Conservation (phyloP, 1,140 invertebrate genomes). For the Pteromalus puparum region DNA sequence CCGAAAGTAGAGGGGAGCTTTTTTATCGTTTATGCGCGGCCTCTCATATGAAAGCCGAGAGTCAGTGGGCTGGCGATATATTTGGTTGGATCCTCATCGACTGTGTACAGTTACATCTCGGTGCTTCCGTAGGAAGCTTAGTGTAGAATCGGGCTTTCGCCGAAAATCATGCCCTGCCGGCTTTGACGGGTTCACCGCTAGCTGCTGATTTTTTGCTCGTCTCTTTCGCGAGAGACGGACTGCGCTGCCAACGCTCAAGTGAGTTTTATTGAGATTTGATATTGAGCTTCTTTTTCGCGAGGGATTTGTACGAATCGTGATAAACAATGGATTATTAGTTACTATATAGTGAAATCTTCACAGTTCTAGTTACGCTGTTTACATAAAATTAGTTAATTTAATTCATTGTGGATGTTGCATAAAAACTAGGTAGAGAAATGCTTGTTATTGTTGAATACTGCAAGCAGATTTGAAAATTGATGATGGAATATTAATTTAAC, state of each 20-base stretch:
- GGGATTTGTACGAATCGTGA: no score
- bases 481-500: no score
- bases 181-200: not conserved
- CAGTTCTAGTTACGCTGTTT: not conserved
- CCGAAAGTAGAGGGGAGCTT: constrained; percentile 42
- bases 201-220: not conserved
- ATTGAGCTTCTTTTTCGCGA: not conserved
- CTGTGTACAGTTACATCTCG: constrained; percentile 41
- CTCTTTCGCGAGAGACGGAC: not conserved
- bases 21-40: constrained; percentile 25
- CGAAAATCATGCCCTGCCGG: not conserved
- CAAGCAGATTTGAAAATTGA: no score
- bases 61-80: constrained; percentile 41
- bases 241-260: not conserved
- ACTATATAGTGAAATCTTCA: no score
- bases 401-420: not conserved
- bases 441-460: not conserved
- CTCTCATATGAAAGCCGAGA: constrained; percentile 43
- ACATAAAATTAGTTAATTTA: not conserved
- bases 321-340: no score
- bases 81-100: constrained; percentile 43
- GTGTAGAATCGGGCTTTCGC: constrained; percentile 26
- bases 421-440: not conserved
- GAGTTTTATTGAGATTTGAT: not conserved
- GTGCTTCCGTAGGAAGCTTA: constrained; percentile 38